Base-by-base conservation (phyloP, 2,888 invertebrate species). In the Pyrocoelia pectoralis region DNA sequence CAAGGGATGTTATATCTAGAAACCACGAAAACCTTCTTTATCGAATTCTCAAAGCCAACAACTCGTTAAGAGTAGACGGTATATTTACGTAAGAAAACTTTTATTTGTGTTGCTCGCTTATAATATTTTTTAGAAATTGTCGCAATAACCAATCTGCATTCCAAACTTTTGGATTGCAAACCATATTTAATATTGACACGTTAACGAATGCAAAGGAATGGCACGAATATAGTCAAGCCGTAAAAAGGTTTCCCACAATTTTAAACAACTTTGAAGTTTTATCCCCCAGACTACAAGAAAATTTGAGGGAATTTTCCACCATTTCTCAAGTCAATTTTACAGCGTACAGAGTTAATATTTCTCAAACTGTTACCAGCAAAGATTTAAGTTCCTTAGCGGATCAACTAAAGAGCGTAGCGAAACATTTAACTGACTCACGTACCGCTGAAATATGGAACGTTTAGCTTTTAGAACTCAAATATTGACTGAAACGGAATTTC, bases 381-480 rank as follows among this genome's bases (percentile, higher is more conserved):
- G 90, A 90, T 73, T 75, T 90, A 14, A 84, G 84, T 19, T 86
- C 89, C 1, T 81, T 90, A 57, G 85, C 87, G 0, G 88, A 89
- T 68, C 90, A 90, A 74, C 78, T 90, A 52, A 86, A 87, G 70
- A 87, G 86, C 61, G 84, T 90, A 46, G 59, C 52, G 0, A 86
- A 86, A 41, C 88, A 90, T 80, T 85, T 93, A 68, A 86, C 85
- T 29, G 92, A 93, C 76, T 82, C 89, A 13, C 86, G 87, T 18
- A 90, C 88, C 1, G 88, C 90, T 1, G 87, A 89, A 86, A 89
- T 74, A 83, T 93, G 75, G 90, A 92, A 76, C 89, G 88, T 41
- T 82, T 93, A 49, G 87, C 87, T 0, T 82, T 85, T 29, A 83
- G 88, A 70, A 88, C 90, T 46, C 86, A 89, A 74, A 86, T 88